phyloP scores from a whole-genome alignment of 2,888 invertebrate genomes.

The Trichopoda pennipes region DNA sequence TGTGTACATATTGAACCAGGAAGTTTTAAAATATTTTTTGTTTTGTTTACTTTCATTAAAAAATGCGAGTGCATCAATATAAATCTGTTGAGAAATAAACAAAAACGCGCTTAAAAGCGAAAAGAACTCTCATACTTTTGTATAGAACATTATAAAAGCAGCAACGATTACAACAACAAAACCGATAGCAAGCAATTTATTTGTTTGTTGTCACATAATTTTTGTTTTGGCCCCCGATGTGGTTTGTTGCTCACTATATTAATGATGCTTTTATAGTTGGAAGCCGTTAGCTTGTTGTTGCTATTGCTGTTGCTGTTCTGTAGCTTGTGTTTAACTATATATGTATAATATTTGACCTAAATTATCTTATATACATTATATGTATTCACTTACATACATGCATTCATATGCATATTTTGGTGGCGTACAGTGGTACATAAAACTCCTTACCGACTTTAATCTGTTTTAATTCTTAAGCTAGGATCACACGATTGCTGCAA shows the following conservation, averaged over 20 bases:
- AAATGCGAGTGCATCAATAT: neutral
- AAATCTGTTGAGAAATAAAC: neutral
- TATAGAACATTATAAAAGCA: neutral
- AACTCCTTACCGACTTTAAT: too few relatives aligned
- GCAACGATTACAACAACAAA: conserved; percentile 4
- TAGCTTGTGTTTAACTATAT: conserved; percentile 62
- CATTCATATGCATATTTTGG: too few relatives aligned
- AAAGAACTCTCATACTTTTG: conserved; percentile 43
- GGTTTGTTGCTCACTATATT: conserved; percentile 6
- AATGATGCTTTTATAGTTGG: conserved; percentile 30
- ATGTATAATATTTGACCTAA: conserved; percentile 67
- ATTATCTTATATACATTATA: conserved; percentile 54
- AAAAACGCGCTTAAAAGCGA: conserved; percentile 17
- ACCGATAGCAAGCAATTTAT: conserved; percentile 23
- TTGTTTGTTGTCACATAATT: conserved; percentile 49
- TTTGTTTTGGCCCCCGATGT: conserved; percentile 18
- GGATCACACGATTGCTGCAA: too few relatives aligned
- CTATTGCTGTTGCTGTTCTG: conserved; percentile 25
- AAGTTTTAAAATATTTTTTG: too few relatives aligned
- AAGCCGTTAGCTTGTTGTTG: conserved; percentile 15
- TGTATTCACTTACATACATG: neutral
- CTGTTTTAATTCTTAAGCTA: too few relatives aligned
- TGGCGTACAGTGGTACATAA: too few relatives aligned
- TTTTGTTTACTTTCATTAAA: neutral
- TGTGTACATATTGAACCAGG: too few relatives aligned